Conservation (phyloP, 1,140 invertebrate genomes). For the Tenebrio molitor region DNA sequence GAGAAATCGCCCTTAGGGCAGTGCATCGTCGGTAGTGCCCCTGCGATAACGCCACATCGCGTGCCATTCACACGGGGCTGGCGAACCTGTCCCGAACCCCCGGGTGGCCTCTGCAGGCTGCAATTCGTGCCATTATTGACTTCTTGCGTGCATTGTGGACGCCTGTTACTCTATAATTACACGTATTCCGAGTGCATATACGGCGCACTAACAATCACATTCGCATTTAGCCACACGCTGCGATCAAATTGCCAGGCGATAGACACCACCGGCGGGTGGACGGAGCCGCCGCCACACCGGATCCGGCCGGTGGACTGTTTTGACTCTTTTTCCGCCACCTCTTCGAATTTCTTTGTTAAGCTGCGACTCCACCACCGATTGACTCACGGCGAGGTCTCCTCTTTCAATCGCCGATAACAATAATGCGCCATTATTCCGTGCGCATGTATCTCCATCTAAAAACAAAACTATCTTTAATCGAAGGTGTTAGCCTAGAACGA, state of each 20-base stretch:
- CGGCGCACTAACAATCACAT: slow-evolving; percentile 28
- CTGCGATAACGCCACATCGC: slow-evolving; percentile 13
- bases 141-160: slow-evolving; percentile 37
- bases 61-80: slow-evolving; percentile 14
- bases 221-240: slow-evolving; percentile 28
- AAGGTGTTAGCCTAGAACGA: slow-evolving; percentile 33
- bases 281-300: no score
- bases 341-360: no score
- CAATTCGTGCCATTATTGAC: slow-evolving; percentile 40
- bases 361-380: slow-evolving; percentile 9
- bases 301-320: no score
- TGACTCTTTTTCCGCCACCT: no score
- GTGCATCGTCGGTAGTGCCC: no score
- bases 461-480: slow-evolving; percentile 31
- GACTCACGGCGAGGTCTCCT: slow-evolving; percentile 16
- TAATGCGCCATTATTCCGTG: slow-evolving; percentile 5
- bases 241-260: slow-evolving; percentile 20
- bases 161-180: slow-evolving; percentile 31
- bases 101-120: slow-evolving; percentile 28
- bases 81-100: slow-evolving; percentile 9
- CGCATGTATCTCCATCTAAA: slow-evolving; percentile 25
- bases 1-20: no score
- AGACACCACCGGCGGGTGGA: no score
- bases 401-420: background rate
- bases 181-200: slow-evolving; percentile 31